Evolutionary conservation across 2,113 vertebrate species (phyloP).

Genomic region (Micronisus gabar): DNA sequence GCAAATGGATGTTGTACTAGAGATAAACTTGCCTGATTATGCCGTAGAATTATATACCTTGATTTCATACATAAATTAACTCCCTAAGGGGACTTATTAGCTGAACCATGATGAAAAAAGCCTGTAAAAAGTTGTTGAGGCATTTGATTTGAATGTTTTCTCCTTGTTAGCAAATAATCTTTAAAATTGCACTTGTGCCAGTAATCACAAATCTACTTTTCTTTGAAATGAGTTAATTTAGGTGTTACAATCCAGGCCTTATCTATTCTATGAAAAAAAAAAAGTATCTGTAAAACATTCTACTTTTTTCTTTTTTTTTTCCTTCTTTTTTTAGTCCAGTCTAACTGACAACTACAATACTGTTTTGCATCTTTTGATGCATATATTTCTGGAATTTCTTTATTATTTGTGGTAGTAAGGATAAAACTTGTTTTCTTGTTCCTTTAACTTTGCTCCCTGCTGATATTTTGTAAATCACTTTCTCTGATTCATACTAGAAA

Average conservation of each 20-base stretch:
- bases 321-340: not conserved
- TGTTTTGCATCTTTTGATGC: not conserved
- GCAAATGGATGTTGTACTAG: not conserved
- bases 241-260: not conserved
- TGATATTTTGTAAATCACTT: not conserved
- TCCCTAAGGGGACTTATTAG: not conserved
- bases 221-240: not conserved
- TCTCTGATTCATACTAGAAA: not conserved
- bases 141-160: not conserved
- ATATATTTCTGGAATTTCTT: not conserved
- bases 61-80: not conserved
- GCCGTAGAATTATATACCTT: not conserved
- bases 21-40: not conserved
- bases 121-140: not conserved
- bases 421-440: not conserved
- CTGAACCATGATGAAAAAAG: not conserved
- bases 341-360: not conserved
- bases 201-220: not conserved
- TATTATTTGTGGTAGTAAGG: not conserved
- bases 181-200: not conserved
- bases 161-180: not conserved
- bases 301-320: no score
- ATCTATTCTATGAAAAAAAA: not conserved
- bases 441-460: not conserved
- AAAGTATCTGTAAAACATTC: not conserved